A percentile compares a stretch with the other conserved stretches of the same genome.
Evolutionary conservation across 2,113 vertebrate genomes (phyloP).

Genomic region (Odocoileus hemionus): DNA sequence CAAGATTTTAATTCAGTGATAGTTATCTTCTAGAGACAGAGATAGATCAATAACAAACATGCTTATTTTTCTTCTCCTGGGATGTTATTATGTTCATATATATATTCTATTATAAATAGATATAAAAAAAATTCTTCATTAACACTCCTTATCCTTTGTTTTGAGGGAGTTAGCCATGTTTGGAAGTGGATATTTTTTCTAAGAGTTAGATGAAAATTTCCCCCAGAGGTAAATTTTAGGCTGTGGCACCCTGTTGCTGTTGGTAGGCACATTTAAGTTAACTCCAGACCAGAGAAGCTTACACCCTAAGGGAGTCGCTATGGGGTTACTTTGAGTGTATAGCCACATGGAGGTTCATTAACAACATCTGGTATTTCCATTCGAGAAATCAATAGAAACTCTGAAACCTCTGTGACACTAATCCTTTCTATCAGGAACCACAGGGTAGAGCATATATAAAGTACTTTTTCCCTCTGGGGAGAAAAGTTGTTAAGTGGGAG

Average conservation of each 20-base stretch:
- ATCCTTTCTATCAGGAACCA: not conserved
- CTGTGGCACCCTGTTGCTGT: not conserved
- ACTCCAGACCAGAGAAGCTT: not conserved
- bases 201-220: not conserved
- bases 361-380: slow-evolving; percentile 25
- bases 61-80: not conserved
- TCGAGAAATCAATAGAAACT: slow-evolving; percentile 14
- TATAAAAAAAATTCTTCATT: not conserved
- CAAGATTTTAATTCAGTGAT: not conserved
- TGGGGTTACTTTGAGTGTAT: not conserved
- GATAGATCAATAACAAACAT: not conserved
- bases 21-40: not conserved
- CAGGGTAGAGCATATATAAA: slow-evolving; percentile 17
- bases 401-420: not conserved
- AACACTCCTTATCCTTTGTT: not conserved
- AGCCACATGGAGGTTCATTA: not conserved
- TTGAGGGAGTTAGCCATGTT: not conserved
- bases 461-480: not conserved
- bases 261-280: not conserved
- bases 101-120: not conserved
- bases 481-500: slow-evolving; percentile 12
- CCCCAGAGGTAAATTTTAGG: not conserved
- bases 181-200: not conserved
- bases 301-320: not conserved
- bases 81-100: not conserved